Evolutionary conservation across 2,888 invertebrate species (phyloP), one percentile per base, ranked within the genome.

Genomic region (Metallyticus violacea): DNA sequence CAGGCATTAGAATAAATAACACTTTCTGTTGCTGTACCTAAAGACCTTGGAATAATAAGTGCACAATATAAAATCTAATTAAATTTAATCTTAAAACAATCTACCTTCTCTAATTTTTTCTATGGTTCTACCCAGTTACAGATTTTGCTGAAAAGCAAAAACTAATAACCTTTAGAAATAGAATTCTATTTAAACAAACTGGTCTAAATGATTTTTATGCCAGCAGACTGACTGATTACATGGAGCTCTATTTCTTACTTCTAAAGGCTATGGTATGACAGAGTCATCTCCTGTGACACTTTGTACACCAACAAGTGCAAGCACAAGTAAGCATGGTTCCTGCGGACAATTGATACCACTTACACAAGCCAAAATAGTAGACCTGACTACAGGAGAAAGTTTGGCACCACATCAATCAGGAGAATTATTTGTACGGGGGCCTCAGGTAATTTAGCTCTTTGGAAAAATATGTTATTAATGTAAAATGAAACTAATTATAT

Each of bases 401-500:
- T 91, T 95, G 25, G 94, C 94, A 0, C 92, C 94, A 0, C 93
- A 95, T 89, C 92, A 95, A 89, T 92, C 94, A 9, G 97, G 97
- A 29, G 97, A 97, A 91, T 91, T 97, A 9, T 93, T 94, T 89
- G 91, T 97, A 25, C 93, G 93, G 89, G 97, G 97, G 15, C 96
- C 97, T 0, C 96, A 97, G 93, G 94, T 95, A 90, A 90, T 15
- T n/a, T n/a, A n/a, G n/a, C n/a, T n/a, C n/a, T n/a, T n/a, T n/a
- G n/a, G n/a, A 62, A 29, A 4, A 62, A 1, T 62, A 15, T 62
- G 40, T 9, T 62, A 62, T 62, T 62, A 7, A 40, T 40, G 40
- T 9, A 40, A 40, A 40, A 40, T 40, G 7, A 62, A 62, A 15
- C 15, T 62, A 2, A 15, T 62, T 62, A 3, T 62, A n/a, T n/a